phyloP scores from a whole-genome alignment of 2,113 vertebrate species.

The Rhegmatorhina hoffmannsi region DNA sequence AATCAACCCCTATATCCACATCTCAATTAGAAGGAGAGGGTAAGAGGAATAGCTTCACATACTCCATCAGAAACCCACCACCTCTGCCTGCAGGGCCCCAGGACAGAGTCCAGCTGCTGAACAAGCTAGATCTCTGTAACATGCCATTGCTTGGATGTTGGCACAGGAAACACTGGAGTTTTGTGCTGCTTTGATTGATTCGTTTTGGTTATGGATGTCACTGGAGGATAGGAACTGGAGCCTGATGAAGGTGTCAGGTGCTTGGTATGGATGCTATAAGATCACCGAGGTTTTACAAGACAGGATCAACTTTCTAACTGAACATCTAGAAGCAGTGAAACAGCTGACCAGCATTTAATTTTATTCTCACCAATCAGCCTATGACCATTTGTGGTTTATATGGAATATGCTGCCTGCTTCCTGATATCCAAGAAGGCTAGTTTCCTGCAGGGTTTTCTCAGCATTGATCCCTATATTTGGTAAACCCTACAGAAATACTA shows the following conservation, averaged over 20 bases:
- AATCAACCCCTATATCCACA: not conserved
- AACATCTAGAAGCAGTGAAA: not conserved
- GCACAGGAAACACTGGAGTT: not conserved
- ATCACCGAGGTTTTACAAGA: not conserved
- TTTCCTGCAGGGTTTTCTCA: not conserved
- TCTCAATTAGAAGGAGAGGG: not conserved
- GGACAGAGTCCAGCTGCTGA: not conserved
- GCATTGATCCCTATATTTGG: not conserved
- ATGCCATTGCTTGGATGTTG: not conserved
- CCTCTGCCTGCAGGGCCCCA: not conserved
- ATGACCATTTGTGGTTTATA: not conserved
- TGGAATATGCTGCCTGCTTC: not conserved
- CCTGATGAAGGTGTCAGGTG: fast-evolving
- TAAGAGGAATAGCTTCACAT: not conserved
- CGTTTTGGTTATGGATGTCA: not conserved
- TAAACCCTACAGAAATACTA: not conserved
- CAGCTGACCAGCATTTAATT: not conserved
- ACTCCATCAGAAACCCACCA: not conserved
- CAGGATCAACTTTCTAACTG: not conserved
- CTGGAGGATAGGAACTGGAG: not conserved
- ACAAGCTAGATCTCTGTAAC: not conserved
- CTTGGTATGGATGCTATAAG: not conserved
- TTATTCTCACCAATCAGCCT: not conserved
- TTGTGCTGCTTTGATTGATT: not conserved
- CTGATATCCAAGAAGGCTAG: not conserved